A percentile compares a stretch with the other conserved stretches of the same genome.
These are phyloP conservation scores for Salvelinus alpinus DNA, from an alignment of 2,113 vertebrate genomes.

Conservation along the genomic window DNA sequence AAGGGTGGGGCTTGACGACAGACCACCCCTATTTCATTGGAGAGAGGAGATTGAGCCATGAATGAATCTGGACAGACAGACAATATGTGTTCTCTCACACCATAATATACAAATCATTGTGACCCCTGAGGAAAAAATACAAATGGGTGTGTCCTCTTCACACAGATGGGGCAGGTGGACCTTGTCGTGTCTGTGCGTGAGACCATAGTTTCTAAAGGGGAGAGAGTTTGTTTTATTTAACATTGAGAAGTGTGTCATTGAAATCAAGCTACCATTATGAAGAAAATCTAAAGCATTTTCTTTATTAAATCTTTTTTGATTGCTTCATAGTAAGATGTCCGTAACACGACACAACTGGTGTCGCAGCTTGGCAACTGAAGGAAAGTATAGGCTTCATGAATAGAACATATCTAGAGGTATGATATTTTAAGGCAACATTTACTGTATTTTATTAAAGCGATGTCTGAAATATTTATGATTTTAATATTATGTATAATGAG, in stretches of 20 bases:
- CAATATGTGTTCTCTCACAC: neutral
- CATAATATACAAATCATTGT: neutral
- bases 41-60: neutral
- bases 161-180: neutral
- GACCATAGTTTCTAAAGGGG: neutral
- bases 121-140: neutral
- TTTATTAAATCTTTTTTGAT: neutral
- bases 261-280: constrained; percentile 5
- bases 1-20: neutral
- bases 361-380: neutral
- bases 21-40: neutral
- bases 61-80: neutral
- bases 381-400: constrained; percentile 39
- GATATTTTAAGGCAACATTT: constrained; percentile 27
- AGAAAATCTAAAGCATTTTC: neutral
- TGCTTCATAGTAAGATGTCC: neutral
- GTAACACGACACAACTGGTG: neutral
- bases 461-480: constrained; percentile 45
- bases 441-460: constrained; percentile 51
- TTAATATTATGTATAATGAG: constrained; percentile 48
- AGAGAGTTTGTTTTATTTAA: neutral
- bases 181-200: neutral
- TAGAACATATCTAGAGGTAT: constrained; percentile 48
- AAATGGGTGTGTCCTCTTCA: neutral
- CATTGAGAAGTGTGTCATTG: neutral